phyloP scores from a whole-genome alignment of 2,113 vertebrate species.

The Salvelinus sp. region DNA sequence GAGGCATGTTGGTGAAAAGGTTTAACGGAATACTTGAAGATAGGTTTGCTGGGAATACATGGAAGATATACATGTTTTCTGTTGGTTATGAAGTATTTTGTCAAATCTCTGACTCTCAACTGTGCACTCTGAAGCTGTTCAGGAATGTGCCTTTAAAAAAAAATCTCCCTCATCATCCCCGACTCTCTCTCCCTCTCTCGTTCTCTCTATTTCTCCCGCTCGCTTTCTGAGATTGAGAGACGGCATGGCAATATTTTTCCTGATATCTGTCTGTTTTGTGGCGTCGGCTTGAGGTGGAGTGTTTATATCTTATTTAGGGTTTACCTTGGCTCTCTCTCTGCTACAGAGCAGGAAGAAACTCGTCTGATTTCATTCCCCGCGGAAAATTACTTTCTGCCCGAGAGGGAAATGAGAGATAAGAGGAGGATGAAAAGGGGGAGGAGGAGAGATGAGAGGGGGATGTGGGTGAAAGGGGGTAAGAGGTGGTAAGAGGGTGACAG shows the following conservation, averaged over 20 bases:
- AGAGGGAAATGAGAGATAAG: slow-evolving; percentile 5
- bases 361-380: slow-evolving; percentile 10
- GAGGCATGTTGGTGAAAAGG: too few species aligned
- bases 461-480: background rate
- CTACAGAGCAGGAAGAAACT: background rate
- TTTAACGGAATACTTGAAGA: too few species aligned
- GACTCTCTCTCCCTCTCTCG: background rate
- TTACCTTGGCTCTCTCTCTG: slow-evolving; percentile 17
- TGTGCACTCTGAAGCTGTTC: background rate
- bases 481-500: background rate
- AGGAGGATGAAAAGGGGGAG: background rate
- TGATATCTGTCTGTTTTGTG: slow-evolving; percentile 12
- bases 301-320: slow-evolving; percentile 39
- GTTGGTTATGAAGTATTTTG: too few species aligned
- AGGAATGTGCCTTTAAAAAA: background rate
- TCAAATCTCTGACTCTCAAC: background rate
- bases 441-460: background rate
- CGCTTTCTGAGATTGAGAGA: background rate
- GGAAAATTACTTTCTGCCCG: slow-evolving; percentile 19
- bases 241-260: slow-evolving; percentile 2
- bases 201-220: background rate
- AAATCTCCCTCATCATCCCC: background rate
- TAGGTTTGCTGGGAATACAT: too few species aligned
- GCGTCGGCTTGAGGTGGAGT: background rate
- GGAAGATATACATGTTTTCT: too few species aligned